phyloP scores from a whole-genome alignment of 2,888 invertebrate species.

The Phrixothrix hirtus region DNA sequence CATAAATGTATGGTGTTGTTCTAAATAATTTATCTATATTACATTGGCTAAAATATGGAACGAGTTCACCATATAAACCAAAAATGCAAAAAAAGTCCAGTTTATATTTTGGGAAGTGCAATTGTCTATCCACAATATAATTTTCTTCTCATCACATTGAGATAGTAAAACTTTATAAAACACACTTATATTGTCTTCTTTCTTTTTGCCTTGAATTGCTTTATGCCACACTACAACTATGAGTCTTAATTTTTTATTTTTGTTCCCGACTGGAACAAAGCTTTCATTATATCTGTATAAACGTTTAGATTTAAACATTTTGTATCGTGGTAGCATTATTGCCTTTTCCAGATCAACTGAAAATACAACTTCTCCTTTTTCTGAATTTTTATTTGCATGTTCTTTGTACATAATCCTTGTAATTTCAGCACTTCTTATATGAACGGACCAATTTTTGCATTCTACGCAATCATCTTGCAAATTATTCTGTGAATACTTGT shows the following conservation, averaged over 20 bases:
- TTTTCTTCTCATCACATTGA: not conserved
- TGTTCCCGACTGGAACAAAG: not conserved
- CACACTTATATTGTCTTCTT: not conserved
- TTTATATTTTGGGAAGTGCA: not conserved
- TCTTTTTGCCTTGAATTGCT: not conserved
- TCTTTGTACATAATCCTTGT: constrained; percentile 1
- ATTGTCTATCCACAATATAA: not conserved
- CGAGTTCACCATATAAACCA: not conserved
- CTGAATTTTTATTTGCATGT: not conserved
- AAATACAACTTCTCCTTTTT: not conserved
- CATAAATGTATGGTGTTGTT: not conserved
- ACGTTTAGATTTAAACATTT: constrained; percentile 1
- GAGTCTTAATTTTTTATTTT: not conserved
- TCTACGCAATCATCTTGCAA: not conserved
- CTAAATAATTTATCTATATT: not conserved
- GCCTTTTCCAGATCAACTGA: constrained; percentile 3
- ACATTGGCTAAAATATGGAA: no score
- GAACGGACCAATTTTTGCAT: not conserved
- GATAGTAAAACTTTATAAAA: not conserved
- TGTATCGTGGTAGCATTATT: constrained; percentile 4
- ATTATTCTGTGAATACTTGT: not conserved
- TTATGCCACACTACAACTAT: constrained; percentile 3
- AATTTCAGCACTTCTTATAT: not conserved
- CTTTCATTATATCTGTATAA: constrained; percentile 1
- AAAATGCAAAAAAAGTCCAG: not conserved